These are phyloP conservation scores for Eumacrocentrus americanus DNA, from an alignment of 2,888 invertebrate genomes.

Conservation along the genomic window DNA sequence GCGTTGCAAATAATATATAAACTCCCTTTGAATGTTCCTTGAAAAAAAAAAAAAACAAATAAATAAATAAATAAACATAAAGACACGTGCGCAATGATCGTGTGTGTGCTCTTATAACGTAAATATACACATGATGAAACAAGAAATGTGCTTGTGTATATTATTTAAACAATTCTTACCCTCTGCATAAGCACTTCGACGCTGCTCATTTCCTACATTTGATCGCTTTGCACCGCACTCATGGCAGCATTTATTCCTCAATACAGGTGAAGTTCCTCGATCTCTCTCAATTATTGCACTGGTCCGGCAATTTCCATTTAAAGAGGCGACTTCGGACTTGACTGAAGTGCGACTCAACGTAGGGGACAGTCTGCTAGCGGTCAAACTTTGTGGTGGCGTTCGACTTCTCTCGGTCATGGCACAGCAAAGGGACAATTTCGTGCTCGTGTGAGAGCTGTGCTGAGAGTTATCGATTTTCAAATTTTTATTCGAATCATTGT, in stretches of 20 bases:
- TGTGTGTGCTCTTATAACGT: too few relatives aligned
- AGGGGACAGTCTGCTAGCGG: constrained; percentile 51
- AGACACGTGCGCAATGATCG: too few relatives aligned
- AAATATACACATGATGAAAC: background rate
- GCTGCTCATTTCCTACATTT: constrained; percentile 37
- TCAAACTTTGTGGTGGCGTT: constrained; percentile 58
- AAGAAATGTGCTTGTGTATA: background rate
- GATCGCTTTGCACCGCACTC: constrained; percentile 33
- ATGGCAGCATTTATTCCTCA: constrained; percentile 29
- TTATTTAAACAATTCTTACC: constrained; percentile 39
- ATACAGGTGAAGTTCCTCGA: constrained; percentile 29
- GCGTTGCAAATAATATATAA: background rate
- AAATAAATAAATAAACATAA: background rate
- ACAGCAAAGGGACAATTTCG: constrained; percentile 59
- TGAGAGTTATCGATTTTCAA: constrained; percentile 53
- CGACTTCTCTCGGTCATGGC: constrained; percentile 61
- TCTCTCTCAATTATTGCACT: constrained; percentile 42
- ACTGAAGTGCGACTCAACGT: constrained; percentile 49
- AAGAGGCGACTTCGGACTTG: constrained; percentile 47
- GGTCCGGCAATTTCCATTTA: constrained; percentile 47
- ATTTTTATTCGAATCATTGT: constrained; percentile 46
- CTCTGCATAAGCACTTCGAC: constrained; percentile 40
- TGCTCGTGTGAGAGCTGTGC: constrained; percentile 55
- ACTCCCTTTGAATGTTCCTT: background rate
- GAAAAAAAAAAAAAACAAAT: background rate